Base-by-base conservation (phyloP, 2,888 invertebrate species). In the Nymphalis polychloros region DNA sequence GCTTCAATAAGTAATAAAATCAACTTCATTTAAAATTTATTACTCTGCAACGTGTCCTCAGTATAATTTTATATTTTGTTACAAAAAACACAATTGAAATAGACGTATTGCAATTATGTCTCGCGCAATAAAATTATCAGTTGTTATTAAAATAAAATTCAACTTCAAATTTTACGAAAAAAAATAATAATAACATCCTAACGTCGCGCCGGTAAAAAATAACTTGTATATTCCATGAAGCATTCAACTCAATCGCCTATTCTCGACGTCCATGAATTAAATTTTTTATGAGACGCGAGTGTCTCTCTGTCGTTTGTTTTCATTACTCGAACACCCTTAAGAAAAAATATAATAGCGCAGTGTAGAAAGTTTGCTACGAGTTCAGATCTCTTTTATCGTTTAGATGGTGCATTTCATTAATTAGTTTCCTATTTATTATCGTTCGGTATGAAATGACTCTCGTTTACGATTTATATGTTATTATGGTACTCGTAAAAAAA, bases 271-370 rank as follows among this genome's bases (percentile, higher is more conserved):
- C 85, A 84, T 90, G 85, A 90, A 88, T 89, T 88, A 80, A 83
- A 81, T 88, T 86, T 90, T 91, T 90, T 90, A 92, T 86, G 84
- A 76, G 82, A 79, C 83, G 77, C 88, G 84, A 84, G 87, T 86
- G 86, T 82, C 77, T 68, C 74, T 69, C 73, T 87, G 89, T 89
- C 90, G 86, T 92, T 90, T 91, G 89, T 92, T 90, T 92, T 89
- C 90, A 90, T 91, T 91, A 90, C 73, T 31, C 73, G 77, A 77
- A 79, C 82, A 84, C 85, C 85, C 83, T 81, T 74, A 75, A 75
- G 81, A 83, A 84, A 69, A 70, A 68, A 53, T 71, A 57, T 64
- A 49, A 13, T 41, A 41, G 20, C 59, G 20, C n/a, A n/a, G 49
- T 35, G 35, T 31, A 57, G 50, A 49, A n/a, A 31, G 57, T 52